Evolutionary conservation across 2,113 vertebrate genomes (phyloP), one percentile per base, ranked within the genome.

Genomic region (Laticauda laticaudata): DNA sequence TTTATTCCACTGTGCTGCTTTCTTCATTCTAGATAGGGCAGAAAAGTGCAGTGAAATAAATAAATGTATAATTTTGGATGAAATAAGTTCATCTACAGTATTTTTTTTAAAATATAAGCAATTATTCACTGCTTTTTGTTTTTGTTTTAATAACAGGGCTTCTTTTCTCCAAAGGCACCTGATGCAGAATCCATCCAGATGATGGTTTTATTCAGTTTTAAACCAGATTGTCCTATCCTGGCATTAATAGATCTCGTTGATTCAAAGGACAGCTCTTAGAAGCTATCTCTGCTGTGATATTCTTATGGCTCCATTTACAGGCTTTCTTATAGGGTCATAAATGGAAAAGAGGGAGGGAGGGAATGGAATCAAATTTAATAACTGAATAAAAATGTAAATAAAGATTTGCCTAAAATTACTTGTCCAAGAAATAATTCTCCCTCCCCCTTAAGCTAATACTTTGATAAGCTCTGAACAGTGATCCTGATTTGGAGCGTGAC

Each of bases 361-460:
- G 97, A 97, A 98, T 98, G 98, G 98, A 98, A 99, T 99, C 98
- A 99, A 99, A 99, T 99, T 98, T 99, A 99, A 99, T 99, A 99
- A 99, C 98, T 98, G 98, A 98, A 99, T 99, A 99, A 99, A 99
- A 99, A 99, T 99, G 99, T 99, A 99, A 99, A 99, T 99, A 99
- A 99, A 99, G 99, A 99, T 99, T 99, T 99, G 98, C 98, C 98
- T 98, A 98, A 98, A 99, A 99, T 98, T 99, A 99, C 98, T 99
- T 99, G 98, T 99, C 98, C 98, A 98, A 98, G 98, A 99, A 99
- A 99, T 99, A 99, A 99, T 98, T 98, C 98, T 98, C 98, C 98
- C 98, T 97, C 98, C 98, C 98, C 98, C 98, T 98, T 98, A 97
- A 99, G 98, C 98, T 99, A 99, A 99, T 99, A 98, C 98, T 98